These are phyloP conservation scores for Malurus splendens DNA, from an alignment of 2,797 vertebrate species.

Conservation along the genomic window DNA sequence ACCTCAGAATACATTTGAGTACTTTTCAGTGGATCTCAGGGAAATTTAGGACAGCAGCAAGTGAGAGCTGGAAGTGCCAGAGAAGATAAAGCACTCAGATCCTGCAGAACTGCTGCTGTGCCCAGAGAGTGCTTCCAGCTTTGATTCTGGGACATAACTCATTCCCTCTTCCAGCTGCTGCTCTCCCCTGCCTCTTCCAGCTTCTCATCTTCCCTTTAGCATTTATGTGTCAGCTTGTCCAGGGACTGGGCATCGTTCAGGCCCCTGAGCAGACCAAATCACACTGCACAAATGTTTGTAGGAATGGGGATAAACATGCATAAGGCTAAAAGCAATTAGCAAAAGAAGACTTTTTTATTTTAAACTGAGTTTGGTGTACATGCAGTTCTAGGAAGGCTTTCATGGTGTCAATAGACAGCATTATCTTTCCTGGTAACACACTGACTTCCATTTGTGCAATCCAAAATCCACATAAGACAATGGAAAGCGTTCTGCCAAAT, in stretches of 20 bases:
- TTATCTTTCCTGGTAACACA: neutral
- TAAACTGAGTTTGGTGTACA: neutral
- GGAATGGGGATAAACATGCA: neutral
- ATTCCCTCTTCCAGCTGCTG: neutral
- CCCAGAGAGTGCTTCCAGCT: neutral
- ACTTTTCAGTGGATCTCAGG: neutral
- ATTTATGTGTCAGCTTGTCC: neutral
- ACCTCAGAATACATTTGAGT: neutral
- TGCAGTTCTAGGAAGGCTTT: neutral
- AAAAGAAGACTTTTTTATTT: neutral
- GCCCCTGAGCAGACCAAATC: neutral
- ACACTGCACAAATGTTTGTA: neutral
- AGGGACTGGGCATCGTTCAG: neutral
- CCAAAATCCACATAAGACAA: neutral
- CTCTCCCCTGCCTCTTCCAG: neutral
- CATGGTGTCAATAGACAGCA: neutral
- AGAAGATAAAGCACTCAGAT: neutral
- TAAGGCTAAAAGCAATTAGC: neutral
- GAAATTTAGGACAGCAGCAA: neutral
- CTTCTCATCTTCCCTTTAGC: neutral
- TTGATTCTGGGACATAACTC: neutral
- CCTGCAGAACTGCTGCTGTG: neutral
- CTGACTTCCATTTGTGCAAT: neutral
- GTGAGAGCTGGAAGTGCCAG: neutral
- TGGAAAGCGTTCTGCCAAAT: neutral